Conservation (phyloP, 2,888 invertebrate genomes). For the Zaprionus bogoriensis region DNA sequence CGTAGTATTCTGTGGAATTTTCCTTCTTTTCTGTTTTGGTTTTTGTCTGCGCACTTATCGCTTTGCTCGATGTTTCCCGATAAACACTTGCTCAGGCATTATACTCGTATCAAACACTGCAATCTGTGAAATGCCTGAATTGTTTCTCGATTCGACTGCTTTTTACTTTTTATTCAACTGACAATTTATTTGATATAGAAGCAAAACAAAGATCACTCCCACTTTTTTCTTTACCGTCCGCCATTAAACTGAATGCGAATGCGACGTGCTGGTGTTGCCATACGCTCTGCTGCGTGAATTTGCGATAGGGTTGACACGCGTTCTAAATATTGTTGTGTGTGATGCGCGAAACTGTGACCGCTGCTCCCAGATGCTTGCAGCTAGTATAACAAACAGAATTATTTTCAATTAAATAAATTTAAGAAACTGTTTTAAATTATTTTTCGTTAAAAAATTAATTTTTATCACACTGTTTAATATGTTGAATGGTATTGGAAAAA, state of each 20-base stretch:
- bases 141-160: neutral
- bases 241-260: constrained; percentile 52
- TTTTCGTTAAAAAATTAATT: no score
- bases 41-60: constrained; percentile 39
- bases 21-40: constrained; percentile 21
- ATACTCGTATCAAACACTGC: constrained; percentile 42
- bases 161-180: constrained; percentile 11
- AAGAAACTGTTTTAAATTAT: no score
- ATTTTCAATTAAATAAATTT: no score
- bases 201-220: constrained; percentile 59
- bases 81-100: constrained; percentile 37
- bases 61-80: constrained; percentile 6
- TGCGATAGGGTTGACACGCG: constrained; percentile 21
- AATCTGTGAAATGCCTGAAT: constrained; percentile 28
- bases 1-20: constrained; percentile 39
- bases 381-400: no score
- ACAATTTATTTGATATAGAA: constrained; percentile 24
- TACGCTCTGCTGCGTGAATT: constrained; percentile 21
- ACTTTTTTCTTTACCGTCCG: constrained; percentile 56
- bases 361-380: no score
- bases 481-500: no score
- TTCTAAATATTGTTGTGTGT: neutral
- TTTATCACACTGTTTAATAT: no score
- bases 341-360: neutral
- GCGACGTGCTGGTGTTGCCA: constrained; percentile 44